Evolutionary conservation across 2,113 vertebrate species (phyloP), one percentile per base, ranked within the genome.

Genomic region (Dendrocopos noguchii): DNA sequence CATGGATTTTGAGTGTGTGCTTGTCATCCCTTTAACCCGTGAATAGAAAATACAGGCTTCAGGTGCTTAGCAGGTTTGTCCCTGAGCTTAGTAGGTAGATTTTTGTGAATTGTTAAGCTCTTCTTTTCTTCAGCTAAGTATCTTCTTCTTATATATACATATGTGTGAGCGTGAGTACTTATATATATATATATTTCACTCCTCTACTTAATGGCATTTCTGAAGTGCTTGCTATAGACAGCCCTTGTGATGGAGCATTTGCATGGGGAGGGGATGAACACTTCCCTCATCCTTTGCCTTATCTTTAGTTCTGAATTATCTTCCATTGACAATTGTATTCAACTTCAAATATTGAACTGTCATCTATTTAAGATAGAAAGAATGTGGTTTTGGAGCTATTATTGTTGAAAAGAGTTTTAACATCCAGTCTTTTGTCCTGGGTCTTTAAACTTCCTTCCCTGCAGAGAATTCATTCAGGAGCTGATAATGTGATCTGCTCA

Each of bases 1-100:
- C 3, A 2, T 31, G 25, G 28, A 6, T 57, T 9, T 20, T 9
- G n/a, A 16, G 31, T 19, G 44, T 0, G 0, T 46, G 27, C 15
- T 84, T 91, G 31, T 42, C 13, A 19, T 33, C 55, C 19, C 21
- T 91, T 76, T 59, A 34, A 34, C 24, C 8, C 12, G 1, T 7
- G 10, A 16, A 5, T 7, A 80, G 88, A 56, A 87, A 42, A 39
- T 21, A 42, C 0, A 2, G 36, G 13, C n/a, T 73, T 68, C 16
- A 20, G 33, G 55, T 52, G 7, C 47, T 47, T 9, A 34, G 7
- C 12, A 57, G 39, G 47, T 85, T 87, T 75, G 50, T 61, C 29
- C 27, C 66, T n/a, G 39, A 52, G 15, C n/a, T 59, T 46, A 52
- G 63, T 5, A 7, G 1, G 12, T 11, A 2, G 21, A 9, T 55